phyloP scores from a whole-genome alignment of 2,888 invertebrate species.

The Drosophila borborema region DNA sequence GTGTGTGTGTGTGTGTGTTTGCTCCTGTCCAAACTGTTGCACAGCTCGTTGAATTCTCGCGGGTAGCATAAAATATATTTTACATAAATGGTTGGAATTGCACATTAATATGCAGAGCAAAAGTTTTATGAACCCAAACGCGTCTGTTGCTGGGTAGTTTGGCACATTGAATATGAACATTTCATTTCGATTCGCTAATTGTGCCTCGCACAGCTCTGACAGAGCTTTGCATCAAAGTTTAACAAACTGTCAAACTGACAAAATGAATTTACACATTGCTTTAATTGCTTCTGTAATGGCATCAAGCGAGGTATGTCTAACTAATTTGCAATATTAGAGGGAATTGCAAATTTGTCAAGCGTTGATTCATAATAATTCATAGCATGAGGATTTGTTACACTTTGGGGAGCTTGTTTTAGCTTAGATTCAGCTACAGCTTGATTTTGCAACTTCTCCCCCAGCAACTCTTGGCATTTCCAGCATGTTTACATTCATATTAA shows the following conservation, averaged over 20 bases:
- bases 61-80: constrained; percentile 72
- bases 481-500: constrained; percentile 28
- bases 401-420: neutral
- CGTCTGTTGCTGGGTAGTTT: constrained; percentile 5
- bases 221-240: constrained; percentile 24
- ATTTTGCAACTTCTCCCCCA: neutral
- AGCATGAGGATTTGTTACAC: neutral
- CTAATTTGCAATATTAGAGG: neutral
- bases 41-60: constrained; percentile 59
- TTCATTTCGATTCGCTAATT: constrained; percentile 59
- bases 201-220: constrained; percentile 37
- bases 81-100: constrained; percentile 65
- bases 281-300: neutral
- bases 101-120: constrained; percentile 66
- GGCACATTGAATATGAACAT: constrained; percentile 13
- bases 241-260: constrained; percentile 32
- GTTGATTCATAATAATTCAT: neutral
- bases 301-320: neutral
- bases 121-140: constrained; percentile 52
- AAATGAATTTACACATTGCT: constrained; percentile 2
- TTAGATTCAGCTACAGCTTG: neutral
- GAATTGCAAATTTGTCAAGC: neutral
- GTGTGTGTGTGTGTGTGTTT: neutral
- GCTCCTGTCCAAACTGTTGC: constrained; percentile 29
- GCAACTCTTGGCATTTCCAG: constrained; percentile 3